A percentile compares a stretch with the other conserved stretches of the same genome.
Evolutionary conservation across 2,797 vertebrate genomes (phyloP).

Genomic region (Psittacula derbiana): DNA sequence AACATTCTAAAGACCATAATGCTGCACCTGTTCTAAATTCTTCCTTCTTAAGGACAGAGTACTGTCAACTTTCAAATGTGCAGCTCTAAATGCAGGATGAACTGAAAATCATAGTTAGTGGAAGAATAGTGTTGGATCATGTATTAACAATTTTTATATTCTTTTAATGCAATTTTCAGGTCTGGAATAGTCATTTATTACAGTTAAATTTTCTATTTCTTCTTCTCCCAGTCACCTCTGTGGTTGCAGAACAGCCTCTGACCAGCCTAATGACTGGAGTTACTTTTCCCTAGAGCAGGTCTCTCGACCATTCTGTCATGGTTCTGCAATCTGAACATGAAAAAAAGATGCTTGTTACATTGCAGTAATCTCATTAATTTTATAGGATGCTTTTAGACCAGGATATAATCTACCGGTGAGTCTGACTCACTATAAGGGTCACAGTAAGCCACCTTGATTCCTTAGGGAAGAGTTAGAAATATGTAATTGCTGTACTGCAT

Average conservation of each 20-base stretch:
- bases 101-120: background rate
- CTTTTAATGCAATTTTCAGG: background rate
- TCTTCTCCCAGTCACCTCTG: background rate
- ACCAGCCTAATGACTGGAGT: background rate
- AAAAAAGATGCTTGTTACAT: background rate
- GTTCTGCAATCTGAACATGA: background rate
- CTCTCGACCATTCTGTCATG: background rate
- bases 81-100: background rate
- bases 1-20: conserved; percentile 43
- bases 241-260: background rate
- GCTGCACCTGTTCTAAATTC: conserved; percentile 37
- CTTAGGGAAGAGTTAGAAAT: background rate
- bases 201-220: background rate
- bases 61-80: background rate
- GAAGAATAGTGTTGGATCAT: background rate
- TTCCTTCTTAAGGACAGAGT: background rate
- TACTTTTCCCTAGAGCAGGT: background rate
- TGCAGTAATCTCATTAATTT: background rate
- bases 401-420: background rate
- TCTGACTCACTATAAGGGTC: background rate
- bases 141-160: background rate
- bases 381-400: background rate
- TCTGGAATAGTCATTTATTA: background rate
- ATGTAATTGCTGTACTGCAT: background rate
- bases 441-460: background rate